Evolutionary conservation across 2,797 vertebrate species (phyloP).

Genomic region (Sandelia bainsii): DNA sequence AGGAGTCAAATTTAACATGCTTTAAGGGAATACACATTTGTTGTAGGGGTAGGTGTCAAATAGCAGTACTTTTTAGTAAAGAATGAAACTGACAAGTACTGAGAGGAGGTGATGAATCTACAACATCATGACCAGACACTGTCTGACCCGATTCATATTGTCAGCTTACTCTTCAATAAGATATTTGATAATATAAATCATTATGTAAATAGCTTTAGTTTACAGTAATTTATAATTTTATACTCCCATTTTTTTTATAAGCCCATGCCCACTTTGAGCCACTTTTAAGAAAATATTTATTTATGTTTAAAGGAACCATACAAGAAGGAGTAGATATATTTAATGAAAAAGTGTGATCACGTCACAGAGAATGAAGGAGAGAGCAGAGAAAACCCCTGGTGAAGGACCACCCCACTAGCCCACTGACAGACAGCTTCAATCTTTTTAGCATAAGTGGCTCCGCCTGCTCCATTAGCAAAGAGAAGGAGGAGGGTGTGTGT

Average conservation of each 20-base stretch:
- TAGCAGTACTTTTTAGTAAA: neutral
- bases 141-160: no score
- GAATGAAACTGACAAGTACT: neutral
- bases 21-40: constrained; percentile 23
- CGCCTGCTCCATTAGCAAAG: constrained; percentile 84
- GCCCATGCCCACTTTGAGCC: neutral
- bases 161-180: neutral
- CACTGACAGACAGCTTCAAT: constrained; percentile 79
- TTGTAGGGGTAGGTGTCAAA: neutral
- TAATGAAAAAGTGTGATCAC: constrained; percentile 42
- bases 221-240: neutral
- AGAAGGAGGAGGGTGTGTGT: constrained; percentile 37
- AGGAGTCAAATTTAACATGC: constrained; percentile 19
- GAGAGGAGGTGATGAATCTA: neutral
- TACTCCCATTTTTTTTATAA: no score
- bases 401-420: constrained; percentile 39
- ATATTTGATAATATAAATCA: neutral
- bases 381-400: constrained; percentile 54
- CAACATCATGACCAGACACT: no score
- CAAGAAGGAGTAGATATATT: neutral
- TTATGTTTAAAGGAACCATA: neutral
- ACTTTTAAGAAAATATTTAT: neutral
- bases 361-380: constrained; percentile 1
- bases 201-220: neutral
- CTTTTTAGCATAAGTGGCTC: constrained; percentile 84